These are phyloP conservation scores for Dinothrombium tinctorium DNA, from an alignment of 1,140 invertebrate genomes.

Conservation along the genomic window DNA sequence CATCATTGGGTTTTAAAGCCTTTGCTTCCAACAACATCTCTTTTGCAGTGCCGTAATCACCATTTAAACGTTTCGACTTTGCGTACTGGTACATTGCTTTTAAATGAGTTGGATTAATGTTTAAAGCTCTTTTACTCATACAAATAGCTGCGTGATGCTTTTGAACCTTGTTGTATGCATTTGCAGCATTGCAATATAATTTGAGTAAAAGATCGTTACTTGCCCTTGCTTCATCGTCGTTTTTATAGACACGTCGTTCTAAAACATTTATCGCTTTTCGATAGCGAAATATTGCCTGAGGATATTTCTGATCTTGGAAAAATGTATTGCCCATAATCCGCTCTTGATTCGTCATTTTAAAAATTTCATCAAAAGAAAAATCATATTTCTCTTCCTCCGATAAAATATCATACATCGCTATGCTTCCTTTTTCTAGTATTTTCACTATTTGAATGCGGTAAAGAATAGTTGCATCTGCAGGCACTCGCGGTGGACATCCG, in stretches of 20 bases:
- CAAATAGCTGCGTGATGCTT: constrained; percentile 2
- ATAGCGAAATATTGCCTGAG: constrained; percentile 53
- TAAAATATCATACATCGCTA: neutral
- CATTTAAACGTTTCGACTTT: constrained; percentile 1
- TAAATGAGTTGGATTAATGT: constrained; percentile 3
- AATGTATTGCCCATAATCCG: constrained; percentile 34
- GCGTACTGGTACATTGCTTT: constrained; percentile 8
- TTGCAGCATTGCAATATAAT: constrained; percentile 24
- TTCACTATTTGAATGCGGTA: constrained; percentile 12
- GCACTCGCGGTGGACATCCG: constrained; percentile 38
- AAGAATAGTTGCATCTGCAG: constrained; percentile 21
- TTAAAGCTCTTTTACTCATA: constrained; percentile 1
- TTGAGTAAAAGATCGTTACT: constrained; percentile 39
- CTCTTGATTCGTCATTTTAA: constrained; percentile 23
- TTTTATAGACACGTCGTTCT: constrained; percentile 17
- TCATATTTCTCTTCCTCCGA: constrained; percentile 1
- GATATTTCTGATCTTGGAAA: constrained; percentile 40
- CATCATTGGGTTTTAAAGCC: neutral
- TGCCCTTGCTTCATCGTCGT: constrained; percentile 27
- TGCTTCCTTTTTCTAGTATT: neutral
- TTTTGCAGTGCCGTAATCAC: neutral
- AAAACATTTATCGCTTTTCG: constrained; percentile 31
- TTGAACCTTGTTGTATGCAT: neutral
- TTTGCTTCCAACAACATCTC: neutral
- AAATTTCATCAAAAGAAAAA: constrained; percentile 2